Conservation (phyloP, 1,140 invertebrate species). For the Eulimnadia texana region DNA sequence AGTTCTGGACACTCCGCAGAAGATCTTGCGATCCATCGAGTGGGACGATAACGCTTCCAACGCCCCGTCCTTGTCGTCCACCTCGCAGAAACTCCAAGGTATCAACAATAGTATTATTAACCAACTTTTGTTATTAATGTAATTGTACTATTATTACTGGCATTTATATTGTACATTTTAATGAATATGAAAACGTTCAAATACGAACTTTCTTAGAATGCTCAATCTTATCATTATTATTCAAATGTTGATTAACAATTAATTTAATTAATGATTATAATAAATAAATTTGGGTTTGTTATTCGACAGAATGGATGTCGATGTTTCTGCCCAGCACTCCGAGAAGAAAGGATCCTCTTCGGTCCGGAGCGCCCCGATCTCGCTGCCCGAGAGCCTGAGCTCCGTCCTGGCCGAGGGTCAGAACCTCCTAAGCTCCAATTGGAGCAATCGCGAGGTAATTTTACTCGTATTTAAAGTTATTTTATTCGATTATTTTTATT, state of each 20-base stretch:
- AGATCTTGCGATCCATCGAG: neutral
- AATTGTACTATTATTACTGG: too few relatives aligned
- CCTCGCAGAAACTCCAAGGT: slow-evolving; percentile 6
- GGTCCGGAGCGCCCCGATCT: neutral
- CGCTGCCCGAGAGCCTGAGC: neutral
- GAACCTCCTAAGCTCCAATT: neutral
- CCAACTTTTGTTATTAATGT: too few relatives aligned
- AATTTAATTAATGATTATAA: neutral
- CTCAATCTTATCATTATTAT: too few relatives aligned
- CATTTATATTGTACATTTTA: too few relatives aligned
- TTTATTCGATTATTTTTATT: neutral
- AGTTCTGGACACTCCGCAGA: neutral
- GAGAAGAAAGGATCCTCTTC: neutral
- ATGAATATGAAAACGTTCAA: too few relatives aligned
- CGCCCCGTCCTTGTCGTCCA: slow-evolving; percentile 1
- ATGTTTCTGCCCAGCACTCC: neutral
- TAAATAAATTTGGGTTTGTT: neutral
- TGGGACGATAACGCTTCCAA: slow-evolving; percentile 7
- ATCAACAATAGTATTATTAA: neutral
- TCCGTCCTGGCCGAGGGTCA: neutral
- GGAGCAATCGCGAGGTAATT: slow-evolving; percentile 7
- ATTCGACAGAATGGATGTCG: slow-evolving; percentile 6
- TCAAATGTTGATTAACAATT: too few relatives aligned
- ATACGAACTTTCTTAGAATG: too few relatives aligned
- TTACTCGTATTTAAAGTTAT: too few relatives aligned